Base-by-base conservation (phyloP, 2,113 vertebrate genomes). In the Psophia crepitans region DNA sequence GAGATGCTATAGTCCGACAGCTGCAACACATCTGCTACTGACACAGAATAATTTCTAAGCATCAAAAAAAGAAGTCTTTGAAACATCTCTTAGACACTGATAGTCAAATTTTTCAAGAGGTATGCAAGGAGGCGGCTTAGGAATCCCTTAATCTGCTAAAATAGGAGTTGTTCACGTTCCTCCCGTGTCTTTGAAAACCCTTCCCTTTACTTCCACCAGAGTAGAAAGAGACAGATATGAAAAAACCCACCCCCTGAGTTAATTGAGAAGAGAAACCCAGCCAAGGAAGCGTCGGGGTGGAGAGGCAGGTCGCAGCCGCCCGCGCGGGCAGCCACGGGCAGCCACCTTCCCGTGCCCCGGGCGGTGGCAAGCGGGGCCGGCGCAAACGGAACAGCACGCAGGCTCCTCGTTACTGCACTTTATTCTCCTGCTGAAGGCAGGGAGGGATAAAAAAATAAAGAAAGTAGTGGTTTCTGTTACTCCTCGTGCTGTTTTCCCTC, bases 81-180 rank as follows among this genome's bases (percentile, higher is more conserved):
- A 41, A 88, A 91, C n/a, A 63, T 35, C 60, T 71, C 84, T 71
- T 46, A 26, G 44, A 86, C 27, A 44, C 37, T 2, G 37, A 30
- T 0, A 74, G 41, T 30, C 54, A 61, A 26, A 4, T 32, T 92
- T 64, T 84, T 33, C 11, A 85, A 9, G 28, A 64, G 20, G 26
- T 66, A 49, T 8, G 9, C 35, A 54, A 58, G 21, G 27, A 78
- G 23, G 23, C 64, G 16, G 39, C 33, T 68, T 58, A 84, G 57
- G 84, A 91, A 87, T 13, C 33, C 61, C 26, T 32, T 49, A 65
- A 73, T 88, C 87, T 95, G 68, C 57, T 66, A 66, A 84, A 93
- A 84, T 23, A 68, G 41, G 76, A 92, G 64, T 63, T 66, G 44
- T 22, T 71, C 37, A 5, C 8, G 8, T 35, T 89, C 76, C 65